Conservation (phyloP, 2,797 vertebrate genomes). For the Amblyraja radiata region DNA sequence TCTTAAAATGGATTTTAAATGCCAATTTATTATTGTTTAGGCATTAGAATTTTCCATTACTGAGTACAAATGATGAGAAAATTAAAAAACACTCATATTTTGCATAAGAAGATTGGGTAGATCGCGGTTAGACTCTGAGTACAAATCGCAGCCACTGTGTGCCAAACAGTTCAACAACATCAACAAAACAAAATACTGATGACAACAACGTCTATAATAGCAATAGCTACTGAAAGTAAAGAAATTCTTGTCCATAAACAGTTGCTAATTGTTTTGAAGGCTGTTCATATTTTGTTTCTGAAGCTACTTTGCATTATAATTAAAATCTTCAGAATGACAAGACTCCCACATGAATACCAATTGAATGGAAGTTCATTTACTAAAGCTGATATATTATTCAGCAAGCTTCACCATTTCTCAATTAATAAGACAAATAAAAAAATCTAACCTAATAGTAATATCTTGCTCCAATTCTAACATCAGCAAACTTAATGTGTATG, state of each 20-base stretch:
- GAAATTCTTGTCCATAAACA: background rate
- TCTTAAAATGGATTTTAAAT: background rate
- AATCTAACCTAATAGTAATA: background rate
- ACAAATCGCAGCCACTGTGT: background rate
- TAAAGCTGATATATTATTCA: background rate
- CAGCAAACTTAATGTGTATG: background rate
- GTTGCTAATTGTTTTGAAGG: background rate
- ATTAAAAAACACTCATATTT: background rate
- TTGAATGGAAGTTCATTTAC: background rate
- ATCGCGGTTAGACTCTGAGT: background rate
- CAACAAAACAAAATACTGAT: background rate
- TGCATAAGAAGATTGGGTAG: background rate
- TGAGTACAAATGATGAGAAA: background rate
- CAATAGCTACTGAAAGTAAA: background rate
- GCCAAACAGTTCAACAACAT: background rate
- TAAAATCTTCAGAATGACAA: background rate
- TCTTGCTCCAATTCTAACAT: background rate
- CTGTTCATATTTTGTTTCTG: background rate
- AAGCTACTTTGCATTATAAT: background rate
- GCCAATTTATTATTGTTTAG: background rate
- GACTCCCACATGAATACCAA: background rate
- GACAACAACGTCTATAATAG: background rate
- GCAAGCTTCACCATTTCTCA: background rate
- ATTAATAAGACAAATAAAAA: background rate
- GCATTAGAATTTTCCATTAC: background rate